Conservation (phyloP, 2,888 invertebrate genomes). For the Pharmacophagus antenor region DNA sequence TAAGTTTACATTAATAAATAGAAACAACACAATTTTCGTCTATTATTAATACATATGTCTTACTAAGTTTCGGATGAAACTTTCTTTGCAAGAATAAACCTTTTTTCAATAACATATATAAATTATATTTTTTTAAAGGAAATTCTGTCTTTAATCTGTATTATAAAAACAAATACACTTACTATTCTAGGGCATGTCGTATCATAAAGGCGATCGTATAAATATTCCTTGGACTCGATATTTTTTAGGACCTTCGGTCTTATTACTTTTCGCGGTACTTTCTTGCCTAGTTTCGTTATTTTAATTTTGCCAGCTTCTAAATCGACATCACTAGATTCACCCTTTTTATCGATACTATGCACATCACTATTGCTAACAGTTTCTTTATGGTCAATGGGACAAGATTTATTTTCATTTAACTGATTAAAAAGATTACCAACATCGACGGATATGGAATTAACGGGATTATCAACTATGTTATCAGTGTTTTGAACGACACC, state of each 20-base stretch:
- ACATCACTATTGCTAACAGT: conserved; percentile 28
- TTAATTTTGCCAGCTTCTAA: conserved; percentile 33
- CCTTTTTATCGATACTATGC: conserved; percentile 33
- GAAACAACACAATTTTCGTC: too few species aligned
- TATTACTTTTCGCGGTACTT: conserved; percentile 50
- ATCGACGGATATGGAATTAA: conserved; percentile 43
- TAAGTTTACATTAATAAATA: too few species aligned
- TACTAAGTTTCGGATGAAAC: too few species aligned
- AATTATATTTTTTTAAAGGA: background rate
- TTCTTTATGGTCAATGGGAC: conserved; percentile 50
- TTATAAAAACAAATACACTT: conserved; percentile 42
- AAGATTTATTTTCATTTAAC: conserved; percentile 43
- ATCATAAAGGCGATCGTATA: conserved; percentile 69
- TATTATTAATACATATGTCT: too few species aligned
- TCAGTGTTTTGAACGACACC: conserved; percentile 61
- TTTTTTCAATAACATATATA: too few species aligned
- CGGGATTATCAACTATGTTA: conserved; percentile 46
- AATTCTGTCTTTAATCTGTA: too few species aligned
- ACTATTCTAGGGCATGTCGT: conserved; percentile 63
- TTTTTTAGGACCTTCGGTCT: conserved; percentile 70
- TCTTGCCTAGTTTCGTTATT: conserved; percentile 45
- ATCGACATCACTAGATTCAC: conserved; percentile 26
- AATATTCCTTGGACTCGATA: conserved; percentile 55
- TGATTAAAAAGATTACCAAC: too few species aligned
- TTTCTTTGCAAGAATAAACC: too few species aligned